Evolutionary conservation across 92 coral and sea anemone genomes (phyloP).

Genomic region (Chrysogorgia sp.): DNA sequence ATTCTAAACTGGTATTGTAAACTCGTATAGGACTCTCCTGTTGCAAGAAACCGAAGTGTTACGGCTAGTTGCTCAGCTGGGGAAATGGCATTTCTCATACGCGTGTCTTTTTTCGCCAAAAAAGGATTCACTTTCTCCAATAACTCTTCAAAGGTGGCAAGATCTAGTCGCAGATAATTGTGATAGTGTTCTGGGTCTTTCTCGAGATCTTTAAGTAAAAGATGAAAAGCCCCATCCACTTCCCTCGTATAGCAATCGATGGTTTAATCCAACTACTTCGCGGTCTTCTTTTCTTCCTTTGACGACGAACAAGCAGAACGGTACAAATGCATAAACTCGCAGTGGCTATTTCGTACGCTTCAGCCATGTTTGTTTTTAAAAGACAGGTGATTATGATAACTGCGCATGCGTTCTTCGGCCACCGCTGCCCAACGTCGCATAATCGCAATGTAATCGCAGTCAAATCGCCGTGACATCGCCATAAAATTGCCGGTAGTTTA

Average conservation of each 20-base stretch:
- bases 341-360: slow-evolving; percentile 1
- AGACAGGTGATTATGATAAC: no score
- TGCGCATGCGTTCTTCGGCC: no score
- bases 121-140: no score
- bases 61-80: no score
- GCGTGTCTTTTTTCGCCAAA: no score
- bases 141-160: slow-evolving; percentile 47
- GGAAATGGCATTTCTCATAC: no score
- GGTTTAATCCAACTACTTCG: slow-evolving; percentile 61
- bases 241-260: slow-evolving; percentile 59
- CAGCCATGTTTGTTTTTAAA: no score
- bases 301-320: slow-evolving; percentile 40
- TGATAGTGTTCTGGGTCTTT: slow-evolving; percentile 39
- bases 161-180: slow-evolving; percentile 50
- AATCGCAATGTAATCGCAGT: no score
- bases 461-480: no score
- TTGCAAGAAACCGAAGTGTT: no score
- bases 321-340: slow-evolving; percentile 13
- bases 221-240: slow-evolving; percentile 56
- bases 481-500: no score
- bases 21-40: slow-evolving; percentile 65
- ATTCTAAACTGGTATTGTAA: slow-evolving; percentile 68
- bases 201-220: slow-evolving; percentile 56
- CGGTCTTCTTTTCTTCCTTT: slow-evolving; percentile 43
- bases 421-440: no score